These are phyloP conservation scores for Meloe dianella DNA, from an alignment of 2,888 invertebrate genomes.

Conservation along the genomic window DNA sequence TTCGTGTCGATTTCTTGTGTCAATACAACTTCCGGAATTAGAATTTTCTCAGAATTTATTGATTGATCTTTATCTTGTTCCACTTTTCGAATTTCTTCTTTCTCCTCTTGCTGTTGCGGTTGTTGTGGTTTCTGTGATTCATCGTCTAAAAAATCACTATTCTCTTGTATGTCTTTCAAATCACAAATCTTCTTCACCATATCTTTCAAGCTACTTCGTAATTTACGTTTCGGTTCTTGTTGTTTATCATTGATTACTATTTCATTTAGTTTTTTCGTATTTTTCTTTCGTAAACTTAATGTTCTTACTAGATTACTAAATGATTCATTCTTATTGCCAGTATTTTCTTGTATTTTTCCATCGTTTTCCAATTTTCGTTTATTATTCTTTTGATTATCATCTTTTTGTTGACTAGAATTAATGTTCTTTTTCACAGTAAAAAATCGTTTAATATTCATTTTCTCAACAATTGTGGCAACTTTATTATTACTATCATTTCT, in stretches of 20 bases:
- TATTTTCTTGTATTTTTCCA: conserved; percentile 5
- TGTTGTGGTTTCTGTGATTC: neutral
- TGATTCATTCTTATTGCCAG: conserved; percentile 16
- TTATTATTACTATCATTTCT: conserved; percentile 33
- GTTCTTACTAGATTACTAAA: conserved; percentile 49
- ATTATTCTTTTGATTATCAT: conserved; percentile 15
- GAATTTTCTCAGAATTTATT: conserved; percentile 29
- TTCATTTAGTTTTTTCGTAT: conserved; percentile 25
- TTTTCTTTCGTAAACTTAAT: conserved; percentile 43
- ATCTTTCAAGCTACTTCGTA: conserved; percentile 42
- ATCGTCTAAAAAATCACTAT: conserved; percentile 15
- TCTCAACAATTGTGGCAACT: conserved; percentile 34
- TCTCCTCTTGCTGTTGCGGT: conserved; percentile 9
- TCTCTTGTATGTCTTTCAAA: conserved; percentile 31
- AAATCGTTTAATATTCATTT: conserved; percentile 49
- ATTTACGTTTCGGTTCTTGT: conserved; percentile 22
- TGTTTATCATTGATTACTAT: conserved; percentile 18
- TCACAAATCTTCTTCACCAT: conserved; percentile 49
- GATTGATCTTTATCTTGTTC: conserved; percentile 15
- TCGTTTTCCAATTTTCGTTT: conserved; percentile 14
- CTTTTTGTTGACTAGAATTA: conserved; percentile 10
- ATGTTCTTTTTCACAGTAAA: conserved; percentile 48
- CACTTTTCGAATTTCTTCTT: neutral
- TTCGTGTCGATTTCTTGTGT: conserved; percentile 44
- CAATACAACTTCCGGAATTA: conserved; percentile 21